Base-by-base conservation (phyloP, 2,888 invertebrate species). In the Brenthis hecate region DNA sequence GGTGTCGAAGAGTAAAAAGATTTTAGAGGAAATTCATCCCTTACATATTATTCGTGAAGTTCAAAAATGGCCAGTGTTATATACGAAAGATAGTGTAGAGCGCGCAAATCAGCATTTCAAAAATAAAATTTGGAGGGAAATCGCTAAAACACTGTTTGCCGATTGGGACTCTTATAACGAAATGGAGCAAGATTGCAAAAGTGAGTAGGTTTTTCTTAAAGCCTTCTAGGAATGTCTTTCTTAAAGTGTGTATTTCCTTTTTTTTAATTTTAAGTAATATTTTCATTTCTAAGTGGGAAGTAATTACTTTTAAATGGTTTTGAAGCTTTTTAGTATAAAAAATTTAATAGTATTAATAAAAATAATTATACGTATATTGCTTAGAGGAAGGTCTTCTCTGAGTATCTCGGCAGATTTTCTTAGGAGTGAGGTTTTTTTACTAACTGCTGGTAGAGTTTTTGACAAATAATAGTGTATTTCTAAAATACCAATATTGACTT, bases 31-130 rank as follows among this genome's bases (percentile, higher is more conserved):
- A 51, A 77, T 84, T 23, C 79, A 81, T 56, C 83, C 84, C 1
- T 66, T 84, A 60, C 73, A 75, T n/a, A 77, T 85, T n/a, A 85
- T 85, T 19, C 74, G 75, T 5, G 83, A 84, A 69, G 82, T 85
- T 43, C 74, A 84, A 72, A 81, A 80, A 68, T 80, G 84, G 81
- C 85, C 84, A 11, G 78, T 78, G 8, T 66, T 85, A 58, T 85
- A 82, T 69, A 68, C 69, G 47, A 76, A 73, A 56, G 77, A 81
- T 67, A 76, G 74, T 56, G 73, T 78, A 2, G 82, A 84, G 62
- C 71, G 75, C 53, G 72, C 74, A 28, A 80, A 78, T 62, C 36
- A 73, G 19, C 78, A 80, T 69, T 78, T 78, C 55, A 80, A 73
- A 65, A 69, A 72, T 23, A 78, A 78, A 73, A 72, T 83, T 50